These are phyloP conservation scores for Drosophila prostipennis DNA, from an alignment of 2,888 invertebrate species.

Conservation along the genomic window DNA sequence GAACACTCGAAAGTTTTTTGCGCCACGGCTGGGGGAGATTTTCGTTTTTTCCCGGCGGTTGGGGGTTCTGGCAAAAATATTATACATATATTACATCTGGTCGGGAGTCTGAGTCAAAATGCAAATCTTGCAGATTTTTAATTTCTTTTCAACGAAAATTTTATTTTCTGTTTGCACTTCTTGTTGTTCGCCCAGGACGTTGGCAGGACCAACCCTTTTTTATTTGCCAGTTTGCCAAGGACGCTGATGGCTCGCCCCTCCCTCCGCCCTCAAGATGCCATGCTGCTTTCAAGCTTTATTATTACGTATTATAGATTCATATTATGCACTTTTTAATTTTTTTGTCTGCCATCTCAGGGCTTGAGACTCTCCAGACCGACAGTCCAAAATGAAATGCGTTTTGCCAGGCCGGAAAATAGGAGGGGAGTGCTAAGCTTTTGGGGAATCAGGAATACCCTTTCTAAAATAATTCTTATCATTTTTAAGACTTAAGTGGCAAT, in stretches of 20 bases:
- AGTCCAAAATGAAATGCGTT: conserved; percentile 63
- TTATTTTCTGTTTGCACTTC: conserved; percentile 78
- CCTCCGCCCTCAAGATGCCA: conserved; percentile 14
- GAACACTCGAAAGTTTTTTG: conserved; percentile 71
- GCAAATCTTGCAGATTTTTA: conserved; percentile 83
- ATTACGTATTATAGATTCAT: conserved; percentile 79
- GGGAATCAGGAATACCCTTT: conserved; percentile 6
- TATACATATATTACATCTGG: conserved; percentile 57
- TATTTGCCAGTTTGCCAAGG: conserved; percentile 54
- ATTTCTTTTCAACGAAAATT: conserved; percentile 78
- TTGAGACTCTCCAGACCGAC: conserved; percentile 28
- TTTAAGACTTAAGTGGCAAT: no score
- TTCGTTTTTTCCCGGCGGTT: background rate
- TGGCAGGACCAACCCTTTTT: conserved; percentile 63
- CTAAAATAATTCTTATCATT: no score
- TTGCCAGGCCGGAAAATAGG: conserved; percentile 27
- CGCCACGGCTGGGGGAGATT: conserved; percentile 13
- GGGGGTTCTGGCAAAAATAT: conserved; percentile 20
- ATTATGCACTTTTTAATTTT: conserved; percentile 76
- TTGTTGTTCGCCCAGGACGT: conserved; percentile 59
- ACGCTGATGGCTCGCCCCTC: conserved; percentile 32
- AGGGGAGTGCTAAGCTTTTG: background rate
- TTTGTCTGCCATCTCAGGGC: conserved; percentile 58
- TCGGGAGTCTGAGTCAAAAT: conserved; percentile 66
- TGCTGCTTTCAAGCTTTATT: conserved; percentile 62